Conservation (phyloP, 1,140 invertebrate genomes). For the Polyergus mexicanus region DNA sequence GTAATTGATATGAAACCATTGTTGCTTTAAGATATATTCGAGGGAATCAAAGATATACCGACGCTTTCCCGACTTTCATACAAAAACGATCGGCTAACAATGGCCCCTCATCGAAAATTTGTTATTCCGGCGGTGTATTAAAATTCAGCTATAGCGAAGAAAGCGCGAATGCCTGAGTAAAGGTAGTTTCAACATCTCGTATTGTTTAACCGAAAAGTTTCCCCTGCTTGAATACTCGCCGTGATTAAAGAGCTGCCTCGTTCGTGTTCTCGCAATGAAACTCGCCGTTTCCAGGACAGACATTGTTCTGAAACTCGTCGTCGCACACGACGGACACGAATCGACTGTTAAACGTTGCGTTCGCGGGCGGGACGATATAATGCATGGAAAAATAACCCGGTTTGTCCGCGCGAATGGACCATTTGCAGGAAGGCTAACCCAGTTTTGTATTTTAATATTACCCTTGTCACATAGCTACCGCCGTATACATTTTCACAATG, state of each 20-base stretch:
- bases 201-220: constrained; percentile 70
- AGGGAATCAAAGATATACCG: not conserved
- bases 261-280: constrained; percentile 71
- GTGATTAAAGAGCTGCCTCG: constrained; percentile 70
- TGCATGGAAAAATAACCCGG: constrained; percentile 67
- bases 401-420: constrained; percentile 45
- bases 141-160: constrained; percentile 61
- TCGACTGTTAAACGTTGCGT: constrained; percentile 59
- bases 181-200: constrained; percentile 68
- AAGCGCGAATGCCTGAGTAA: constrained; percentile 43
- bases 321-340: constrained; percentile 51
- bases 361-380: constrained; percentile 42
- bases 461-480: constrained; percentile 2
- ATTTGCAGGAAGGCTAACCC: constrained; percentile 66
- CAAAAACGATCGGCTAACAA: constrained; percentile 40
- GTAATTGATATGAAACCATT: constrained; percentile 24
- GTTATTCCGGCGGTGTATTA: constrained; percentile 65
- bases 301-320: constrained; percentile 68
- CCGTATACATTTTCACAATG: constrained; percentile 11
- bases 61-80: not conserved
- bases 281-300: constrained; percentile 70
- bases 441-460: constrained; percentile 66
- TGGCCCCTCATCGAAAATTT: constrained; percentile 14
- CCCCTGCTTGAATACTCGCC: constrained; percentile 52
- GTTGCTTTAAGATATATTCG: not conserved